phyloP scores from a whole-genome alignment of 2,797 vertebrate genomes.

The Meda fulgida region DNA sequence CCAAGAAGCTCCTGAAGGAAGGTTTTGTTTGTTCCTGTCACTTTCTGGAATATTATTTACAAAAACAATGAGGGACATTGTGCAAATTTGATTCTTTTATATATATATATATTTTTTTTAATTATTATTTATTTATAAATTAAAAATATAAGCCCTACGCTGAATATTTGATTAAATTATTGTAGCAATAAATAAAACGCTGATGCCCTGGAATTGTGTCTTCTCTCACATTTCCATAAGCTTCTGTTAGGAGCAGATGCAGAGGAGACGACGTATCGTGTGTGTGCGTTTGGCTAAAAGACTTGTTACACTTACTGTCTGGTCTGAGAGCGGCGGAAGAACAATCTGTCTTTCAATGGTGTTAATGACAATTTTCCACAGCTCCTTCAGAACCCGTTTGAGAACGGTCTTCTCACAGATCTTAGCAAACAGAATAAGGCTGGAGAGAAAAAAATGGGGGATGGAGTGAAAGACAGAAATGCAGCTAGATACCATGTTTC shows the following conservation, averaged over 20 bases:
- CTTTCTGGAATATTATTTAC: not conserved
- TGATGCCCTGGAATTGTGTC: not conserved
- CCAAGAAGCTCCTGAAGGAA: not conserved
- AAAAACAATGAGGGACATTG: not conserved
- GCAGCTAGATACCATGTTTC: not conserved
- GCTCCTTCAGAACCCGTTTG: slow-evolving; percentile 94
- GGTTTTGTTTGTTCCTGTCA: not conserved
- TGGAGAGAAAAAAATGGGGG: slow-evolving; percentile 57
- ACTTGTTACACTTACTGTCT: slow-evolving; percentile 82
- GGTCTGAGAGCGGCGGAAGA: slow-evolving; percentile 92
- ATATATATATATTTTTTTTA: no score
- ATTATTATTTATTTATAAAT: no score
- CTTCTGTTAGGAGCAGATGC: slow-evolving; percentile 28
- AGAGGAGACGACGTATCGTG: not conserved
- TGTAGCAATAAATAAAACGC: not conserved
- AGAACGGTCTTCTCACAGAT: slow-evolving; percentile 99
- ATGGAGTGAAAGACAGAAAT: not conserved
- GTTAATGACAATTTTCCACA: slow-evolving; percentile 97
- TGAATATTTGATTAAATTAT: not conserved
- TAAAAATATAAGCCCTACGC: not conserved
- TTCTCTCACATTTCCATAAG: slow-evolving; percentile 8
- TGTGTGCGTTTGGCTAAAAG: not conserved
- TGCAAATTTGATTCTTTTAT: no score
- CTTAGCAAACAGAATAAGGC: slow-evolving; percentile 94
- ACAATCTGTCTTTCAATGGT: slow-evolving; percentile 96